Evolutionary conservation across 2,888 invertebrate genomes (phyloP), one percentile per base, ranked within the genome.

Genomic region (Piscicola geometra): DNA sequence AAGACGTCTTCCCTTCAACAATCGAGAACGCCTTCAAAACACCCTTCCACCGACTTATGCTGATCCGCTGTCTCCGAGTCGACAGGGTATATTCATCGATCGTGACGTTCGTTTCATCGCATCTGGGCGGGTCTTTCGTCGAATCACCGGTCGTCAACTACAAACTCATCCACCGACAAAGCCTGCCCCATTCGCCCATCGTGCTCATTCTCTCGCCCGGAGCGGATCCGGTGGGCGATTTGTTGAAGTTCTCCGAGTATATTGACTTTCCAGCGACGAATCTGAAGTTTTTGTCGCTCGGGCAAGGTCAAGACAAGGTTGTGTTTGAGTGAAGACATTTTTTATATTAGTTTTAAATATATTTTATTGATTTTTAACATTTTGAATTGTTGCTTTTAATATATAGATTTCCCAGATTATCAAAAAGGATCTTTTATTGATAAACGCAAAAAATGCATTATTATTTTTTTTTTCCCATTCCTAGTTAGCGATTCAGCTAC

Each of bases 11-110:
- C 82, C 94, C 94, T 0, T 87, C 89, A 81, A 88, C 88, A 1
- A 94, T 92, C 84, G 86, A 88, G 1, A 87, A 83, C 15, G 83
- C 92, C 80, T 5, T 35, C 12, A 33, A 25, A 21, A 85, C 87
- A 30, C 88, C 90, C 0, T 87, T 90, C 82, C 88, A 93, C 84
- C 86, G 90, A 75, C 87, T 95, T 74, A 91, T 94, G 91, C 83
- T 95, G 76, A 86, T 95, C 73, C 89, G 94, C 28, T 95, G 94
- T 84, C 93, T 95, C 88, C 89, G 94, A 33, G 89, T 93, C 28
- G 95, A 95, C 86, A 89, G 94, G 78, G 91, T 94, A 75, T 93
- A 91, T 86, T 88, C 92, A 79, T 91, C 92, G n/a, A 89, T 94
- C 79, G 91, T 91, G 41, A 90, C 91, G 83, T 95, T 91, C 85